A percentile compares a stretch with the other conserved stretches of the same genome.
Conservation (phyloP, 2,797 vertebrate genomes). For the Aselliscus stoliczkanus region DNA sequence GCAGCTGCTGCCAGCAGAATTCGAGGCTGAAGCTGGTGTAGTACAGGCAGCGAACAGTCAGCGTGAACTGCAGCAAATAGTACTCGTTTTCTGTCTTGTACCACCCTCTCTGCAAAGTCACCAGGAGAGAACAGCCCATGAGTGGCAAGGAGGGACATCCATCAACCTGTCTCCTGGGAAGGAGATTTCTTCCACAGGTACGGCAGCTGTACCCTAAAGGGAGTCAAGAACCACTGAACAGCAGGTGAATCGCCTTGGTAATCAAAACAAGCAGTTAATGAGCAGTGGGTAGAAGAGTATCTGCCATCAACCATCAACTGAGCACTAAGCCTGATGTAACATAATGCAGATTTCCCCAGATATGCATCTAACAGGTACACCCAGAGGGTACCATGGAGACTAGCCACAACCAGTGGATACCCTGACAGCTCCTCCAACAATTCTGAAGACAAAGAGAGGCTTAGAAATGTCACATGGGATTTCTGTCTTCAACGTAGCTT, state of each 20-base stretch:
- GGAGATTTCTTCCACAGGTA: accelerated
- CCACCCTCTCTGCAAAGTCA: constrained; percentile 87
- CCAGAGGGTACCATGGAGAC: background rate
- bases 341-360: background rate
- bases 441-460: background rate
- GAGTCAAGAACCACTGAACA: background rate
- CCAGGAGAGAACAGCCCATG: background rate
- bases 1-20: constrained; percentile 83
- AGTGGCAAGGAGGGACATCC: background rate
- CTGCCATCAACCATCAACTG: background rate
- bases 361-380: accelerated
- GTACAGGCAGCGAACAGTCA: constrained; percentile 92
- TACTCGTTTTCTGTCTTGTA: constrained; percentile 91
- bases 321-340: background rate
- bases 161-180: accelerated
- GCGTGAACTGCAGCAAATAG: constrained; percentile 92
- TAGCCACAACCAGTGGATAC: background rate
- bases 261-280: background rate
- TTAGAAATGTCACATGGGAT: background rate
- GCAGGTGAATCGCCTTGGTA: too few relatives aligned
- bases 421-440: background rate
- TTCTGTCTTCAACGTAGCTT: background rate
- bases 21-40: constrained; percentile 96
- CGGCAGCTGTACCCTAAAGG: background rate
- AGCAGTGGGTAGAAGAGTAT: background rate